Evolutionary conservation across 2,797 vertebrate genomes (phyloP), one percentile per base, ranked within the genome.

Genomic region (Psittacula echo): DNA sequence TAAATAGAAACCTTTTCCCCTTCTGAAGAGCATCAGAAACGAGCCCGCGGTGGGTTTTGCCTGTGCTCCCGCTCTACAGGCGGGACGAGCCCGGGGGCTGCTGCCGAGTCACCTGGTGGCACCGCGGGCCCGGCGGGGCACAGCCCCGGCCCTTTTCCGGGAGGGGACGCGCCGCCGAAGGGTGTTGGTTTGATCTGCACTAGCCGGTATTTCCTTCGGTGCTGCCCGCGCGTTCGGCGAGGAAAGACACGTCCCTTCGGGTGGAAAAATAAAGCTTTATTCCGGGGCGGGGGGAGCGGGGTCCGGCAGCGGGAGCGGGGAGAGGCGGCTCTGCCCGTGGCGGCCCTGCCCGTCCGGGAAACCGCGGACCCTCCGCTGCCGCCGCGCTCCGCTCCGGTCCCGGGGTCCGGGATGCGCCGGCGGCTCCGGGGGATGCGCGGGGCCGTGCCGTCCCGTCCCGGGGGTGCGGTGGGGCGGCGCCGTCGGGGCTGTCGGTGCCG

Each of bases 211-310:
- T 74, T 58, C 23, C 41, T 24, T 39, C 29, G 45, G 51, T 7
- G 21, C 10, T 37, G 64, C 23, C 15, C 37, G 58, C n/a, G 76
- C 44, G 34, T 15, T 20, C 23, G 84, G 73, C 88, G 87, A 95
- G 96, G 93, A 94, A 94, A 93, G 95, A 95, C 81, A 39, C 95
- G 48, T 66, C 77, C 37, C 91, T 91, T 97, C 81, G 53, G 96
- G 94, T 98, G 97, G 97, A 98, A 98, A 98, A 98, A 98, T 98
- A 98, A 98, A 98, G 73, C 74, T 98, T 98, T 98, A 98, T 98
- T 98, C 81, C 90, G 94, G 96, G 89, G 87, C 60, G 82, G 90
- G 85, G 39, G 48, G 37, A 24, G 50, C 26, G 66, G 62, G 45
- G 9, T 37, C 51, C 53, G 67, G 82, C 80, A 84, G 58, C 34